Percentiles rank a stretch among this genome's conserved stretches.
phyloP scores from a whole-genome alignment of 2,888 invertebrate genomes.

The Dexiosoma caninum region DNA sequence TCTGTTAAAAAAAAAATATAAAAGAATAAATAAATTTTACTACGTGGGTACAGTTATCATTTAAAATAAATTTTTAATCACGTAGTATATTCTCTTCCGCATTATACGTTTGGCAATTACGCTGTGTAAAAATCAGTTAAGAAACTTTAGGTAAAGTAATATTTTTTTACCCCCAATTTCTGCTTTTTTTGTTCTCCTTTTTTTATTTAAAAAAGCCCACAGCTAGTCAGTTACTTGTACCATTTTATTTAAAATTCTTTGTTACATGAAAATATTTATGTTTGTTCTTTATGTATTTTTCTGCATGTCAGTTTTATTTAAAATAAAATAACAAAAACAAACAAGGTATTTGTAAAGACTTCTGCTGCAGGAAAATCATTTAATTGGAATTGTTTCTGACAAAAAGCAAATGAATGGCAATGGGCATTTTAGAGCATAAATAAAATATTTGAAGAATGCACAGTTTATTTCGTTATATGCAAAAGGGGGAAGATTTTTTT shows the following conservation, averaged over 20 bases:
- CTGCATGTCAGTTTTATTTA: neutral
- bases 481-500: too few relatives aligned
- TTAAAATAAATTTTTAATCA: too few relatives aligned
- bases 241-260: neutral
- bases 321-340: neutral
- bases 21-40: too few relatives aligned
- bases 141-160: neutral
- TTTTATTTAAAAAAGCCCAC: neutral
- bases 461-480: too few relatives aligned
- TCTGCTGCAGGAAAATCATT: conserved; percentile 1
- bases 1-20: too few relatives aligned
- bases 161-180: too few relatives aligned
- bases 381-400: conserved; percentile 1
- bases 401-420: neutral
- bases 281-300: neutral
- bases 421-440: too few relatives aligned
- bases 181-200: too few relatives aligned
- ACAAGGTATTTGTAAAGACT: neutral
- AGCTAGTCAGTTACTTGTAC: neutral
- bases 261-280: neutral
- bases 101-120: neutral
- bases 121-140: neutral
- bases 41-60: too few relatives aligned
- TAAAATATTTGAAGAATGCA: too few relatives aligned
- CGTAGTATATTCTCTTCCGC: too few relatives aligned